Evolutionary conservation across 2,797 vertebrate species (phyloP).

Genomic region (Neomorphus geoffroyi): DNA sequence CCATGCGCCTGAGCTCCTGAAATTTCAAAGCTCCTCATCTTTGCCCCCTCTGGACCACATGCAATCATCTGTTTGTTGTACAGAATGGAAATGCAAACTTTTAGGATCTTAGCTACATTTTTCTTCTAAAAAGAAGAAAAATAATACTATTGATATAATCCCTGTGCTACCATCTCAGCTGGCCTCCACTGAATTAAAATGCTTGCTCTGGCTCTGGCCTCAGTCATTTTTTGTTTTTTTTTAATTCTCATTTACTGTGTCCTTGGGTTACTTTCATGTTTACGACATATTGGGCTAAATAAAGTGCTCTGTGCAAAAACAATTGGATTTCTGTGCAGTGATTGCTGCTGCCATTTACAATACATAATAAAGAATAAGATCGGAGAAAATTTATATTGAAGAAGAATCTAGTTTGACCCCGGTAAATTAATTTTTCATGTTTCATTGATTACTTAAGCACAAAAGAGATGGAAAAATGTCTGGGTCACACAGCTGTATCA

Average conservation of each 20-base stretch:
- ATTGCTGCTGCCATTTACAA: neutral
- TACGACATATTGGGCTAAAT: neutral
- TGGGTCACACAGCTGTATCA: neutral
- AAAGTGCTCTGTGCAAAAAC: neutral
- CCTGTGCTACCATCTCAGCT: neutral
- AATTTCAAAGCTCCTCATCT: neutral
- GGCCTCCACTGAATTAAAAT: neutral
- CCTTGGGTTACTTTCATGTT: neutral
- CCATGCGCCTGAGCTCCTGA: neutral
- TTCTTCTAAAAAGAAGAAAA: neutral
- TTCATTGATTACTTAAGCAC: neutral
- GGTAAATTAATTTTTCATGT: neutral
- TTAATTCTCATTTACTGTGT: neutral
- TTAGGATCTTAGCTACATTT: neutral
- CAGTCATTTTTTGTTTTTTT: neutral
- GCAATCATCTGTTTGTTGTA: neutral
- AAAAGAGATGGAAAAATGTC: neutral
- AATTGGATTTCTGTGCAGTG: neutral
- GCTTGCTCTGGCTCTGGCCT: neutral
- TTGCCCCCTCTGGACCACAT: neutral
- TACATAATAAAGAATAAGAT: neutral
- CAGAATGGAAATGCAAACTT: neutral
- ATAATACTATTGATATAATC: neutral
- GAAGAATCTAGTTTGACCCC: neutral
- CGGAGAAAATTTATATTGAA: neutral